Evolutionary conservation across 2,888 invertebrate species (phyloP).

Genomic region (Rhagophthalmus giganteus): DNA sequence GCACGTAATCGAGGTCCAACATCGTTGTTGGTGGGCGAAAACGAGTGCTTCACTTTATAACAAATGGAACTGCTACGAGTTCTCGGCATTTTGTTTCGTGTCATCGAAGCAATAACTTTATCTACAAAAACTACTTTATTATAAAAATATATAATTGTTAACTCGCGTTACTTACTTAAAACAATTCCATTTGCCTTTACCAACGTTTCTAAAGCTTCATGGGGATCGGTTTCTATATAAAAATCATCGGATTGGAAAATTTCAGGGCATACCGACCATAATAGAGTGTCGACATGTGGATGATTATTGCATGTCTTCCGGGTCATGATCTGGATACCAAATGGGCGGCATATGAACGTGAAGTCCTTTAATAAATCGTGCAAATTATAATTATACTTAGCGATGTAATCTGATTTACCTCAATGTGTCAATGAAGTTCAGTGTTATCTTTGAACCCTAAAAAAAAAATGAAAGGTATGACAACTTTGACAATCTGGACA

Average conservation of each 20-base stretch:
- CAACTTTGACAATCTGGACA: too few relatives aligned
- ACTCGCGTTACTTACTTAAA: conserved; percentile 10
- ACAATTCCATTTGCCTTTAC: conserved; percentile 62
- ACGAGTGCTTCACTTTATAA: conserved; percentile 39
- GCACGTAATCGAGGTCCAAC: conserved; percentile 51
- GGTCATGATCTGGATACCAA: conserved; percentile 59
- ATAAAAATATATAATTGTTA: neutral
- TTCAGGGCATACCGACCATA: conserved; percentile 72
- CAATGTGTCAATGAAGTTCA: too few relatives aligned
- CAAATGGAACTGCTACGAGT: conserved; percentile 38
- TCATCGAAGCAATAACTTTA: conserved; percentile 15
- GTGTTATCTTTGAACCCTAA: too few relatives aligned
- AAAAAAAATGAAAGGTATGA: too few relatives aligned
- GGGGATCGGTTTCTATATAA: neutral
- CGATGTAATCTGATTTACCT: too few relatives aligned
- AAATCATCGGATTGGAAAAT: conserved; percentile 50
- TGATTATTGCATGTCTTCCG: conserved; percentile 51
- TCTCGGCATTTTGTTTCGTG: conserved; percentile 40
- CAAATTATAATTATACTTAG: too few relatives aligned
- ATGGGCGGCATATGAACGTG: conserved; percentile 43
- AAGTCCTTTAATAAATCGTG: conserved; percentile 1
- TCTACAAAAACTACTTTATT: neutral
- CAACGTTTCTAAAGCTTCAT: conserved; percentile 64
- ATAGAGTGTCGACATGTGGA: conserved; percentile 45
- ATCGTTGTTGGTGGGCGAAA: conserved; percentile 47